Evolutionary conservation across 2,888 invertebrate species (phyloP).

Genomic region (Athetis lepigone): DNA sequence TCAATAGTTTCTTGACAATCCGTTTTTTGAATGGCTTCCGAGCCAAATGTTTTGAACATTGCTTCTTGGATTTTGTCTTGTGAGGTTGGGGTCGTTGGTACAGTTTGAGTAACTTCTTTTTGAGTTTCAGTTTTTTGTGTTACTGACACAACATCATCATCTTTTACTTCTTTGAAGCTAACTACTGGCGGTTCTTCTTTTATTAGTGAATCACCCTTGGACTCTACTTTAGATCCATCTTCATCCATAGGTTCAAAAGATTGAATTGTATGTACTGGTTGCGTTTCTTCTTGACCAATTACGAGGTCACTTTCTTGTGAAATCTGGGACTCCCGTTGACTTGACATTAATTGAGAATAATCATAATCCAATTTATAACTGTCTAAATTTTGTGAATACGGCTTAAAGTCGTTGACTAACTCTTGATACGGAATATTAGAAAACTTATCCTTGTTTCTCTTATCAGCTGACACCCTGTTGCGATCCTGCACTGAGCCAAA

Average conservation of each 20-base stretch:
- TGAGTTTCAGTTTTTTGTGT: neutral
- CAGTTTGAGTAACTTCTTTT: neutral
- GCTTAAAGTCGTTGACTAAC: conserved; percentile 80
- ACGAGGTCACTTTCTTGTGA: conserved; percentile 10
- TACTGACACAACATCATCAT: conserved; percentile 10
- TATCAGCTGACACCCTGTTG: conserved; percentile 67
- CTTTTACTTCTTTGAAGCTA: conserved; percentile 33
- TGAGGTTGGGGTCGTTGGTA: neutral
- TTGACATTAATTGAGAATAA: conserved; percentile 73
- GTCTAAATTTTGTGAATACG: conserved; percentile 79
- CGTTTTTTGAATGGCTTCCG: conserved; percentile 9
- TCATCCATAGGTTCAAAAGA: conserved; percentile 7
- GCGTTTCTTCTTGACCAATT: conserved; percentile 5
- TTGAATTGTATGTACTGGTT: conserved; percentile 3
- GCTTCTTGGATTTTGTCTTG: conserved; percentile 17
- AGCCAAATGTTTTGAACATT: conserved; percentile 13
- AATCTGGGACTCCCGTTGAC: conserved; percentile 53
- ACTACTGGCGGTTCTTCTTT: conserved; percentile 10
- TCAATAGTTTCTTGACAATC: conserved; percentile 33
- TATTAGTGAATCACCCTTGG: neutral
- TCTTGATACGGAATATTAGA: conserved; percentile 76
- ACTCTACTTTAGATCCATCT: conserved; percentile 12
- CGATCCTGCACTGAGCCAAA: conserved; percentile 92
- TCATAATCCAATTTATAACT: conserved; percentile 78
- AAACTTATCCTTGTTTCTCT: conserved; percentile 56